These are phyloP conservation scores for Metopia argyrocephala DNA, from an alignment of 2,888 invertebrate genomes.

Conservation along the genomic window DNA sequence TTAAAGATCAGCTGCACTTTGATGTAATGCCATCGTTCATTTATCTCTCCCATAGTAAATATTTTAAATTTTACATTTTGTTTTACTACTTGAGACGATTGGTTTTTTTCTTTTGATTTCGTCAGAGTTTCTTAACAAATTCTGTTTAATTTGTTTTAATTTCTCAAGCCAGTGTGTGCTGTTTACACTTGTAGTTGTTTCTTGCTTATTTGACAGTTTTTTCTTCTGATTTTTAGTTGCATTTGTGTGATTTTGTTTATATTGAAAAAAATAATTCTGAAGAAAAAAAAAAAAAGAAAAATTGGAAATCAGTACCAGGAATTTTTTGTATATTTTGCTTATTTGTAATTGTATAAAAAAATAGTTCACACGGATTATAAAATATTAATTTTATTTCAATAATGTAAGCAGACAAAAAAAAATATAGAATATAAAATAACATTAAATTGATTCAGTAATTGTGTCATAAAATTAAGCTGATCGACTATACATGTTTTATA, in stretches of 20 bases:
- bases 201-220: conserved; percentile 48
- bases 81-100: conserved; percentile 1
- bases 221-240: background rate
- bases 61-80: background rate
- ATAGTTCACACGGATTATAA: too few relatives aligned
- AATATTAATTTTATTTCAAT: too few relatives aligned
- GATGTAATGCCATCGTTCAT: conserved; percentile 24
- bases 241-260: conserved; percentile 13
- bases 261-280: conserved; percentile 39
- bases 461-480: too few relatives aligned
- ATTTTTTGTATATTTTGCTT: too few relatives aligned
- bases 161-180: conserved; percentile 18
- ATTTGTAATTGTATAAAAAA: too few relatives aligned
- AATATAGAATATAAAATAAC: too few relatives aligned
- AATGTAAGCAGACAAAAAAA: too few relatives aligned
- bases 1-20: conserved; percentile 56
- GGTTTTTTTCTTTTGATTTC: background rate
- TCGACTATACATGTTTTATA: too few relatives aligned
- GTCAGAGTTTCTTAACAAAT: conserved; percentile 41
- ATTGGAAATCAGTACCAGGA: too few relatives aligned
- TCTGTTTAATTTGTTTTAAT: conserved; percentile 54
- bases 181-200: background rate
- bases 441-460: too few relatives aligned
- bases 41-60: conserved; percentile 18
- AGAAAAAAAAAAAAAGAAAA: too few relatives aligned